Evolutionary conservation across 1,140 invertebrate genomes (phyloP), one percentile per base, ranked within the genome.

Genomic region (Drosophila tsacasi): DNA sequence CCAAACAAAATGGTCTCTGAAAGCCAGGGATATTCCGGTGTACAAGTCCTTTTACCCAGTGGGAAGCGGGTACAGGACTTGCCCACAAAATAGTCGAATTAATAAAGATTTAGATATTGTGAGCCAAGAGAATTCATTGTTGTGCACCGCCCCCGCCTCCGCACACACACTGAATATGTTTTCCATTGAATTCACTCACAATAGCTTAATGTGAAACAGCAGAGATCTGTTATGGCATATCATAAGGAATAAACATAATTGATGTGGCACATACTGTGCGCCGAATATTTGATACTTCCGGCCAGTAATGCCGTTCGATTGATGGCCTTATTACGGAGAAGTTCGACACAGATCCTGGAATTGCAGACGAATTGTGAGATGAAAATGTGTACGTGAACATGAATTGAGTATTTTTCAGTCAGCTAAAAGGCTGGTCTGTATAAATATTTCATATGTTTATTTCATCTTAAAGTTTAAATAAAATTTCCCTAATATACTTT

Each of bases 61-160:
- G 25, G 17, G 4, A 5, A 10, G 47, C 4, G 4, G 5, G 47
- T 10, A 25, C 12, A 42, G 27, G 44, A 32, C 44, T 77, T 52
- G 63, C 47, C 49, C 75, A 57, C 72, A 77, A 78, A 86, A 87
- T 83, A 87, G 84, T 78, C 84, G 85, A 90, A 89, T 89, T 89
- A 90, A 89, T 85, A 89, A 85, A 89, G 85, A 89, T 89, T 89
- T 89, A 90, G 85, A 76, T 83, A 89, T 89, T 89, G 85, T 90
- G 83, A 71, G 79, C 30, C 76, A 50, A 50, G 54, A 39, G 37
- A 57, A 68, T 39, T 58, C 74, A 67, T 76, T 76, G 61, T 76
- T 63, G 55, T 25, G 13, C 15, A 19, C 15, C 42, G 12, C 19
- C 35, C 25, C 30, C 47, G n/a, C 46, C 19, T 1, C 32, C 23